Evolutionary conservation across 2,888 invertebrate genomes (phyloP), one percentile per base, ranked within the genome.

Genomic region (Coecobrya sp.): DNA sequence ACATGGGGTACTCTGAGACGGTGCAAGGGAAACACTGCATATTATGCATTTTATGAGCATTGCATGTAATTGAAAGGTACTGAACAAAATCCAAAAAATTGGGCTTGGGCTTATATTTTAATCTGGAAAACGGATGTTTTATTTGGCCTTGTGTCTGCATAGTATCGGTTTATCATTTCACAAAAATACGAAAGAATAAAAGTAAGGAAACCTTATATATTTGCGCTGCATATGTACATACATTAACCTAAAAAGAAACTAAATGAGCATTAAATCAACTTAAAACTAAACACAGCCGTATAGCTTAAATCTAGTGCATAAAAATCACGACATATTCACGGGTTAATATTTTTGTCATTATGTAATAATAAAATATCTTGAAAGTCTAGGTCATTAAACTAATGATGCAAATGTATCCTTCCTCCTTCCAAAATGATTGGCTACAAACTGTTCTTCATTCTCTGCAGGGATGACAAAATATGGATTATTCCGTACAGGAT

Each of bases 401-500:
- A 22, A 19, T n/a, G 7, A 59, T 16, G 19, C 2, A 42, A 73
- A 70, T 16, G 16, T 73, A 8, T 73, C 52, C 10, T 73, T 76
- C n/a, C 79, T 19, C 7, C 49, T 25, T 27, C 19, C 65, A 19
- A 91, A 2, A 55, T 90, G 82, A 27, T 82, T 81, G 8, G 70
- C 45, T 8, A 82, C n/a, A 76, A 86, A 82, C 10, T 90, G 86
- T 13, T 91, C 68, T 30, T 91, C 82, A 52, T 92, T 89, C 13
- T 59, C 86, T 27, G 91, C 91, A 22, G 93, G 93, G 25, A 93
- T 92, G 16, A 93, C 70, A 52, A 89, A 93, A 52, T 65, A 93
- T 0, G 93, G 93, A 19, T 93, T 81, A 11, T 82, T 89, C 11
- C 91, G 42, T 4, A 42, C 22, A 0, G 93, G 93, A 55, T 93